phyloP scores from a whole-genome alignment of 2,888 invertebrate genomes.

The Tachina lurida region DNA sequence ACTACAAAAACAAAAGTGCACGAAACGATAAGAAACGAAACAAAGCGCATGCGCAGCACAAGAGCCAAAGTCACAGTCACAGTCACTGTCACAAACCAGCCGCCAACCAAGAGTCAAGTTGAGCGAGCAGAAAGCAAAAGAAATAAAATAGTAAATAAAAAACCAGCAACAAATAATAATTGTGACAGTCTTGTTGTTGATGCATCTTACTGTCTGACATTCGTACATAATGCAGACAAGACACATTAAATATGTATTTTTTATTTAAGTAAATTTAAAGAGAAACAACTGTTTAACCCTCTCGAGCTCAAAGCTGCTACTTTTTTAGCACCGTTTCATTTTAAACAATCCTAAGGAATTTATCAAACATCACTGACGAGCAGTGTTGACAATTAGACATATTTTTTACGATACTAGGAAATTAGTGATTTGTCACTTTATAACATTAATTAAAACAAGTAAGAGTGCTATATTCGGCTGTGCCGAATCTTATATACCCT shows the following conservation, averaged over 20 bases:
- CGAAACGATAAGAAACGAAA: slow-evolving; percentile 51
- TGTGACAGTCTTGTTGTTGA: slow-evolving; percentile 27
- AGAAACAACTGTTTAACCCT: slow-evolving; percentile 21
- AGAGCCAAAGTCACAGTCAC: slow-evolving; percentile 45
- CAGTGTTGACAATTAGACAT: too few relatives aligned
- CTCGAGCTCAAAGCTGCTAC: too few relatives aligned
- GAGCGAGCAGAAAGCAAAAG: slow-evolving; percentile 10
- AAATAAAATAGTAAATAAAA: slow-evolving; percentile 16
- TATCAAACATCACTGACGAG: too few relatives aligned
- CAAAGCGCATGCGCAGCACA: slow-evolving; percentile 66
- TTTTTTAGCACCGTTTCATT: too few relatives aligned
- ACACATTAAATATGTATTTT: background rate
- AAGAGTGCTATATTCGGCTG: too few relatives aligned
- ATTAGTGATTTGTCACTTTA: too few relatives aligned
- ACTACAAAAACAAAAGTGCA: slow-evolving; percentile 73
- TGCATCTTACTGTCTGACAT: slow-evolving; percentile 38
- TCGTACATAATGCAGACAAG: slow-evolving; percentile 38
- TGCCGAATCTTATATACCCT: too few relatives aligned
- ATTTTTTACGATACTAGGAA: too few relatives aligned
- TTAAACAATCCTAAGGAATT: too few relatives aligned
- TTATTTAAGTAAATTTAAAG: background rate
- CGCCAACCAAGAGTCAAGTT: slow-evolving; percentile 36
- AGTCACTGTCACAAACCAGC: slow-evolving; percentile 3
- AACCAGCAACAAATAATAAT: slow-evolving; percentile 9
- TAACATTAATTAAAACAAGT: too few relatives aligned